Base-by-base conservation (phyloP, 2,888 invertebrate genomes). In the Pardosa pseudoannulata region DNA sequence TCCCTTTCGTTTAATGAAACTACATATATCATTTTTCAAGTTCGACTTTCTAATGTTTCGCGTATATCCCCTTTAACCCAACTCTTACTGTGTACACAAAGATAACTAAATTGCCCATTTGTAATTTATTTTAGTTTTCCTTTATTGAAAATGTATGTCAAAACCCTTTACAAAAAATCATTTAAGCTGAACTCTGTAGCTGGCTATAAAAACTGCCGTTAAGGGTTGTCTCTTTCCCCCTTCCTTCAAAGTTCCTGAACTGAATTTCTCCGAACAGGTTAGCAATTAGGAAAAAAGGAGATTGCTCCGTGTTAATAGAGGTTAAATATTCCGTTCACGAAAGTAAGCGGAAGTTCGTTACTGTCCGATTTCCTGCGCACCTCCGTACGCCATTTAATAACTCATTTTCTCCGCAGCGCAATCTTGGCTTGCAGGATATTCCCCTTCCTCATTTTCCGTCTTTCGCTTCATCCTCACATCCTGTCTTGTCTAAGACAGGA, bases 341-440 rank as follows among this genome's bases (percentile, higher is more conserved):
- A 6, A 11, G 56, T 23, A 11, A 56, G 11, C 56, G 56, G 56
- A 56, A 56, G 23, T 56, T 56, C 56, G 56, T 56, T 56, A 56
- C 56, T 56, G 56, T 23, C 56, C 56, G 56, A 56, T 56, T 56
- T 56, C 56, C 56, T 23, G 56, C 16, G 56, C 11, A 11, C 56
- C 56, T 23, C 23, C 56, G 23, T 56, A 23, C 23, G 56, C 5
- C 56, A 56, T 56, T 56, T 56, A 56, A 56, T 56, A 56, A 56
- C 56, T 56, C 56, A 56, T 56, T 56, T 56, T 56, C 23, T 56
- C 56, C 23, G 23, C 56, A 23, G 16, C 16, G 23, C 56, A 56
- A 23, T 23, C 56, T 56, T 56, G 1, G 11, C 56, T 23, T 23
- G 3, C 56, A 46, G 46, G 16, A 46, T 46, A 46, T 46, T 46